Base-by-base conservation (phyloP, 2,797 vertebrate species). In the Holocentrus rufus region DNA sequence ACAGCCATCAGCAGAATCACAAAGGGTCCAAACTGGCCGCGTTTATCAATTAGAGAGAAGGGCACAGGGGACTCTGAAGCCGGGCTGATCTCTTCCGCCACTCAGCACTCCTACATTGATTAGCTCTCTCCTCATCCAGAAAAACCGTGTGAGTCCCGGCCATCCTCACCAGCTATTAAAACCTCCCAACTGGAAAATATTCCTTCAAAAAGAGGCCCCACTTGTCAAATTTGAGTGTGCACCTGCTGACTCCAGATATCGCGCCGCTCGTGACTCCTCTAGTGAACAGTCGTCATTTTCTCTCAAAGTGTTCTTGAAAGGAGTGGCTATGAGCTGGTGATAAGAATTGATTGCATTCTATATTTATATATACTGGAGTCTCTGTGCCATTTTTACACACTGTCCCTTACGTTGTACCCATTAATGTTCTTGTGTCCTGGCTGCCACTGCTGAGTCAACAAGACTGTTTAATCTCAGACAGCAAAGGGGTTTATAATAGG, bases 21-120 rank as follows among this genome's bases (percentile, higher is more conserved):
- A 64, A 25, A 4, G 69, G 70, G 72, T 76, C 85, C 86, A 85
- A 79, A 81, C 78, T 77, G 83, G 89, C 85, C 88, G 83, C 46
- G 58, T 82, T 71, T 85, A 87, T 91, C 88, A 91, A 89, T 91
- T 91, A 91, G 81, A 90, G 81, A 90, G 74, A 58, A 36, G 63
- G 69, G 74, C 90, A 87, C 77, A 0, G 77, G 88, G 87, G 90
- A 91, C 76, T 69, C 47, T 65, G 84, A 72, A 74, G 79, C 77
- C 72, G 74, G 86, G 86, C 58, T 85, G 82, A 76, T 91, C 83
- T 84, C 85, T 79, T 90, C 77, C 31, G 9, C 87, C 77, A 87
- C 88, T 92, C 90, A 91, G 91, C 92, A 90, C 77, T 90, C 87
- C 85, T 82, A 70, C 85, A 89, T 90, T 90, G 89, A 91, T 93